These are phyloP conservation scores for Venturia canescens DNA, from an alignment of 1,140 invertebrate genomes.

Conservation along the genomic window DNA sequence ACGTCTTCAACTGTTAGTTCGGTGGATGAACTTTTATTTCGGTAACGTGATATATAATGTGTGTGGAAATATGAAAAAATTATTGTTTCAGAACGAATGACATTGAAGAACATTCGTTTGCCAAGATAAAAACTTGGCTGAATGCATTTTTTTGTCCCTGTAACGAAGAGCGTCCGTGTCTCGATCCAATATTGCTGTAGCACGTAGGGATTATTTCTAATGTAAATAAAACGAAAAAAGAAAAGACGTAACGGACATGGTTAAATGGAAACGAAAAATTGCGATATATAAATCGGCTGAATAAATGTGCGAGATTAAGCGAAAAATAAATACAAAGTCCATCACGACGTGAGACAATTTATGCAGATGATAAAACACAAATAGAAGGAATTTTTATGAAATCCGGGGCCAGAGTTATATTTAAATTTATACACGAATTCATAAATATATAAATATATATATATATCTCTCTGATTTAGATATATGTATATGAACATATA, in stretches of 20 bases:
- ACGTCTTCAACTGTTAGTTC: no score
- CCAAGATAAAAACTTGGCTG: no score
- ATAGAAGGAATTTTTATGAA: conserved; percentile 69
- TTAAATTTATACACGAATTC: conserved; percentile 67
- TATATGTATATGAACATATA: conserved; percentile 64
- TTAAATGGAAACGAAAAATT: conserved; percentile 48
- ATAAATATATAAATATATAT: no score
- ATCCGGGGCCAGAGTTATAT: conserved; percentile 75
- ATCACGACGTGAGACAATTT: not conserved
- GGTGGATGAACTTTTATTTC: no score
- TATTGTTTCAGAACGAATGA: no score
- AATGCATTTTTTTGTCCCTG: no score
- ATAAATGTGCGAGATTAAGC: conserved; percentile 39
- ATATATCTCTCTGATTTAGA: conserved; percentile 40
- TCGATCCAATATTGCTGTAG: conserved; percentile 61
- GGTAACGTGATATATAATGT: no score
- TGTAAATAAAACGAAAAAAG: conserved; percentile 64
- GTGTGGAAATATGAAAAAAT: no score
- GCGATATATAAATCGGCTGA: conserved; percentile 21
- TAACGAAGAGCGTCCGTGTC: no score
- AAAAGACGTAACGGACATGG: conserved; percentile 49
- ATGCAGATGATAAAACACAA: conserved; percentile 48
- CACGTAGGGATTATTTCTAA: conserved; percentile 59
- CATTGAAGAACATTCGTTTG: no score
- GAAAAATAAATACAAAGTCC: conserved; percentile 27